Evolutionary conservation across 2,888 invertebrate species (phyloP), one percentile per base, ranked within the genome.

Genomic region (Erebia ligea): DNA sequence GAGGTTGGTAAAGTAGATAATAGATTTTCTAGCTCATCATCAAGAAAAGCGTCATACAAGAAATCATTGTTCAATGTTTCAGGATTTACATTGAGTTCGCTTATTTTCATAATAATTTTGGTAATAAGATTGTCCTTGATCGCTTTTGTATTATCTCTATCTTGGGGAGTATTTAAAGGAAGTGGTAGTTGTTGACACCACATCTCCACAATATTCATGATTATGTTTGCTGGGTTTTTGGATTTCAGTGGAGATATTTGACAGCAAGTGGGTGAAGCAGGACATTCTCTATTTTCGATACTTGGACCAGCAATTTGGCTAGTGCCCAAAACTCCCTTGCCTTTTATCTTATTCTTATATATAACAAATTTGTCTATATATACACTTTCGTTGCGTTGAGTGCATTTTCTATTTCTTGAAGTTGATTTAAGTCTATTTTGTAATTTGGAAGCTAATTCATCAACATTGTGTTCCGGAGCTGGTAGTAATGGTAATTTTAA

Each of bases 151-250:
- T 74, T 76, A 52, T 75, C 74, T 74, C 71, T 67, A 42, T 84
- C 83, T 70, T 80, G 72, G 45, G 76, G 62, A 34, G 78, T 79
- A 11, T 74, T 73, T 5, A 74, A 75, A 34, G 75, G 65, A 1
- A 89, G 62, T 6, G 86, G 87, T 58, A 90, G 63, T 72, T 81
- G 72, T n/a, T 79, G 71, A 72, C 88, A 88, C 90, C 90, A 90
- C 6, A 73, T 70, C 63, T 86, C 81, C 8, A 89, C 83, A 40
- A 81, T 77, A 69, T 84, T 81, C 62, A 84, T 72, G n/a, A 89
- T 81, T 6, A 82, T 62, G 21, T 87, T 88, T 11, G 79, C 80
- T n/a, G 86, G 77, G 70, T 80, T 85, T 76, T 81, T 83, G 34
- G 73, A 71, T 21, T 42, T 76, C 67, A 58, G 67, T 8, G 75